These are phyloP conservation scores for Centropristis striata DNA, from an alignment of 2,113 vertebrate genomes.

Conservation along the genomic window DNA sequence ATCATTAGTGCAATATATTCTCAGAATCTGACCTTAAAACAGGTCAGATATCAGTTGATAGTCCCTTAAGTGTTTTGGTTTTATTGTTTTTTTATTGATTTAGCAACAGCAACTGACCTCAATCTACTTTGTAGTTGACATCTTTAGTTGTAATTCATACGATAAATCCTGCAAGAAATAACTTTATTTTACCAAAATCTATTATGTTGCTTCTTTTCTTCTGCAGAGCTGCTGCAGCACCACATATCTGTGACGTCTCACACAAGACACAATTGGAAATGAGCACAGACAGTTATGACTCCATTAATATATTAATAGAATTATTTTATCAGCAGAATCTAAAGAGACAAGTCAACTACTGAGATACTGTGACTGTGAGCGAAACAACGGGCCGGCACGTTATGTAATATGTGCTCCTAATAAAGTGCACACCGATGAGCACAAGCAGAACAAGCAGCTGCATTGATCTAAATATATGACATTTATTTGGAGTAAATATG, in stretches of 20 bases:
- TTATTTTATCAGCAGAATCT: not conserved
- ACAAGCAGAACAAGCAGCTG: not conserved
- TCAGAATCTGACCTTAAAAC: too few species aligned
- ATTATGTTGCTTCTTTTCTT: not conserved
- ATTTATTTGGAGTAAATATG: not conserved
- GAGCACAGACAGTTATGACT: not conserved
- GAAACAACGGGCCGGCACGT: not conserved
- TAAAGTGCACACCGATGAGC: not conserved
- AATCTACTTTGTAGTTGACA: not conserved
- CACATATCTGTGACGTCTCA: not conserved
- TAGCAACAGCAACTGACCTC: too few species aligned
- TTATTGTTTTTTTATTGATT: too few species aligned
- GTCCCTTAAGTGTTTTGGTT: too few species aligned
- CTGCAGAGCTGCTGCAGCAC: not conserved
- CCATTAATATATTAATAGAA: not conserved
- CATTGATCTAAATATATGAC: not conserved
- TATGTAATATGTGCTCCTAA: not conserved
- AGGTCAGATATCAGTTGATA: too few species aligned
- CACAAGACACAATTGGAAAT: not conserved
- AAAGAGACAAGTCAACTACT: not conserved
- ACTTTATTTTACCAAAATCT: not conserved
- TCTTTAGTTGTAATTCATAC: too few species aligned
- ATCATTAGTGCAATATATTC: too few species aligned
- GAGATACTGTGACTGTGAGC: not conserved
- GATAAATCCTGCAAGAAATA: not conserved